phyloP scores from a whole-genome alignment of 92 coral and sea anemone species.

The Ricordea florida region DNA sequence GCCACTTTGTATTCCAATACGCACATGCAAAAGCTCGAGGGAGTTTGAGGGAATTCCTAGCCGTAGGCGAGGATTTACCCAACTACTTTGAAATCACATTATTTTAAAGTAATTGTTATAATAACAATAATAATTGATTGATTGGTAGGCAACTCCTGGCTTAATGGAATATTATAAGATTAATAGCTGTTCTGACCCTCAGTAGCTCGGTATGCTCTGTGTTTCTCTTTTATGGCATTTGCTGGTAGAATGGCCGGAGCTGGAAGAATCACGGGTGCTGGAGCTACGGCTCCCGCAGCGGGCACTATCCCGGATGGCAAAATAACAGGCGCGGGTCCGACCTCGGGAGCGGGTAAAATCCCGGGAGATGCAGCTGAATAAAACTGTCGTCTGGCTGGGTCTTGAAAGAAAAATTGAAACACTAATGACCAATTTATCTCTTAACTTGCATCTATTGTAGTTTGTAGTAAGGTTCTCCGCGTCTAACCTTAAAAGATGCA shows the following conservation, averaged over 20 bases:
- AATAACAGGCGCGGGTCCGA: constrained; percentile 69
- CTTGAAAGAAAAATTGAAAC: neutral
- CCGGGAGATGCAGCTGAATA: constrained; percentile 37
- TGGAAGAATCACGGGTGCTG: constrained; percentile 78
- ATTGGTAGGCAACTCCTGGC: neutral
- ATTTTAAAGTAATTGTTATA: too few relatives aligned
- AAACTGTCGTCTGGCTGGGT: constrained; percentile 21
- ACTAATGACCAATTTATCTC: too few relatives aligned
- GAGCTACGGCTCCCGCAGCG: constrained; percentile 68
- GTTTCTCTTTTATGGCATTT: constrained; percentile 71
- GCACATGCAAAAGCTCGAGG: too few relatives aligned
- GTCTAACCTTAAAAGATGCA: too few relatives aligned
- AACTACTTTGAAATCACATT: too few relatives aligned
- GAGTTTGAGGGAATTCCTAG: too few relatives aligned
- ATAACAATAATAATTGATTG: neutral
- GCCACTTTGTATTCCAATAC: too few relatives aligned
- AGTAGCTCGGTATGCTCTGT: constrained; percentile 53
- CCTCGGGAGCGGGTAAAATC: constrained; percentile 38
- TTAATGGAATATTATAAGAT: neutral
- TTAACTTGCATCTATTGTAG: too few relatives aligned
- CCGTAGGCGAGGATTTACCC: too few relatives aligned
- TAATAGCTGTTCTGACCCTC: constrained; percentile 19
- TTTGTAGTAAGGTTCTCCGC: too few relatives aligned
- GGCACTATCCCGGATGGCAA: constrained; percentile 66
- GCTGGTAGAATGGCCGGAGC: constrained; percentile 83